phyloP scores from a whole-genome alignment of 2,113 vertebrate species.

The Nerophis lumbriciformis region DNA sequence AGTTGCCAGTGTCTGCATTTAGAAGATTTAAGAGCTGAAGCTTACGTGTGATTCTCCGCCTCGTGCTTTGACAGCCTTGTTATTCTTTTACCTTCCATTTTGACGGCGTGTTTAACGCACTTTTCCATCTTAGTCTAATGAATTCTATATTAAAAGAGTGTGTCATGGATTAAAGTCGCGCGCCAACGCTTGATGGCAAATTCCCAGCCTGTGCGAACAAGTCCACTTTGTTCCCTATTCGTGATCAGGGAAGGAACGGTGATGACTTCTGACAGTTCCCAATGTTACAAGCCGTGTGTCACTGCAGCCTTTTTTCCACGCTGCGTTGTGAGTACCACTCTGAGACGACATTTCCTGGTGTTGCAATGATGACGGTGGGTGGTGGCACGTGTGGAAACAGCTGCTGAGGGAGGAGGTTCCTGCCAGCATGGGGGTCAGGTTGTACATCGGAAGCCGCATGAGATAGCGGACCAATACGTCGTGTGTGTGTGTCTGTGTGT shows the following conservation, averaged over 20 bases:
- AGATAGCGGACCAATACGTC: slow-evolving; percentile 18
- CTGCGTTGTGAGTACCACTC: slow-evolving; percentile 26
- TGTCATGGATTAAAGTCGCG: slow-evolving; percentile 47
- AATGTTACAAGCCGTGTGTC: slow-evolving; percentile 33
- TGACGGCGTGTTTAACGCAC: slow-evolving; percentile 51
- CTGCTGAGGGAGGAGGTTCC: slow-evolving; percentile 63
- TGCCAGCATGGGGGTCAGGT: slow-evolving; percentile 50
- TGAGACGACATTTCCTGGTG: slow-evolving; percentile 23
- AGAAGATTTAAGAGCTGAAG: slow-evolving; percentile 21
- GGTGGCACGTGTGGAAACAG: slow-evolving; percentile 56
- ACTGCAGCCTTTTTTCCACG: slow-evolving; percentile 34
- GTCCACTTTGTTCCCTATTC: slow-evolving; percentile 54
- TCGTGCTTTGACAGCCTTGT: slow-evolving; percentile 43
- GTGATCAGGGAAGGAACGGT: slow-evolving; percentile 38
- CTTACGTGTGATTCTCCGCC: slow-evolving; percentile 35
- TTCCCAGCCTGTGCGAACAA: slow-evolving; percentile 36
- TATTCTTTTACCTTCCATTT: slow-evolving; percentile 45
- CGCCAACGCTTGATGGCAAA: slow-evolving; percentile 33
- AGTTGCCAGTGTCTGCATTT: slow-evolving; percentile 17
- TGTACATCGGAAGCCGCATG: slow-evolving; percentile 54
- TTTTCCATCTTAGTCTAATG: slow-evolving; percentile 48
- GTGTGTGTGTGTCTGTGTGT: background rate
- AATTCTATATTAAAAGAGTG: slow-evolving; percentile 51
- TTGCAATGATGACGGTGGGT: slow-evolving; percentile 29
- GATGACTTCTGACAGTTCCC: slow-evolving; percentile 36